Percentiles rank a stretch among this genome's conserved stretches.
These are phyloP conservation scores for Drosophila tropicalis DNA, from an alignment of 1,140 invertebrate genomes.

Conservation along the genomic window DNA sequence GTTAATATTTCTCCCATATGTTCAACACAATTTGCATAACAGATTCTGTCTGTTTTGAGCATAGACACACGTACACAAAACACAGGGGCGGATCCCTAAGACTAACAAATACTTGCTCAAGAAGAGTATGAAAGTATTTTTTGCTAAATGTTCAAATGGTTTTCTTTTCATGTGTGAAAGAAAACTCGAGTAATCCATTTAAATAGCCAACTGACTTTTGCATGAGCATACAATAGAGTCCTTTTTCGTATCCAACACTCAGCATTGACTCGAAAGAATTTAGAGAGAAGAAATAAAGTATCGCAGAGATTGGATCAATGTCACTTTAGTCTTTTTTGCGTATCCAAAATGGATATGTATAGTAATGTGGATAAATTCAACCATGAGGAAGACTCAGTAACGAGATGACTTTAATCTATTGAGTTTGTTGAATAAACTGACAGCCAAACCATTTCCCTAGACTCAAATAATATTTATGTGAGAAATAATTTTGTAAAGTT, in stretches of 20 bases:
- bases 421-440: no score
- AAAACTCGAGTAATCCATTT: not conserved
- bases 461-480: no score
- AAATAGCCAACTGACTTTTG: not conserved
- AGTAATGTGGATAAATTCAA: no score
- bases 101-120: not conserved
- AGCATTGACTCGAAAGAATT: not conserved
- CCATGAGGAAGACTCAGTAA: no score
- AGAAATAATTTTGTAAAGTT: not conserved
- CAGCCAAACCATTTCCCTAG: no score
- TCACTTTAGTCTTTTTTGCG: no score
- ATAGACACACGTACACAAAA: not conserved
- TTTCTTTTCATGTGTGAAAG: slow-evolving; percentile 2
- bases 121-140: not conserved
- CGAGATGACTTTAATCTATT: no score
- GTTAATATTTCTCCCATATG: slow-evolving; percentile 74
- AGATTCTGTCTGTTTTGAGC: slow-evolving; percentile 17
- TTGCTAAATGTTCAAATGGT: not conserved
- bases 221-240: no score
- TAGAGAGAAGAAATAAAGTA: not conserved
- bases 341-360: no score
- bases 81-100: not conserved
- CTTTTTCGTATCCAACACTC: not conserved
- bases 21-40: slow-evolving; percentile 65
- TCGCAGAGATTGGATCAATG: no score